Evolutionary conservation across 2,797 vertebrate genomes (phyloP).

Genomic region (Gila robusta): DNA sequence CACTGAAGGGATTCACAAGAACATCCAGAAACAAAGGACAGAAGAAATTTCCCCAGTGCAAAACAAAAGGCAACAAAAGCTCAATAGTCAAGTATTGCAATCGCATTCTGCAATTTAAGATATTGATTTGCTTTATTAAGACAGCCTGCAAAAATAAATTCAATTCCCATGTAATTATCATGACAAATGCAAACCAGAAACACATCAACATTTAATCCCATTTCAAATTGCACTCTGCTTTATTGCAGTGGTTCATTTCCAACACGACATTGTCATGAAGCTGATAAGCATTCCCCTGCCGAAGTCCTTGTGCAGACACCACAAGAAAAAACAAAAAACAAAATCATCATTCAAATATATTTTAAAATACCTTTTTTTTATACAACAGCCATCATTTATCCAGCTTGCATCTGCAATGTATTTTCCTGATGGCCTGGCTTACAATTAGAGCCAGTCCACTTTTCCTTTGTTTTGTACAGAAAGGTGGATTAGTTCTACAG

Average conservation of each 20-base stretch:
- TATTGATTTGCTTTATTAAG: conserved; percentile 57
- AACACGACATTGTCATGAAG: conserved; percentile 11
- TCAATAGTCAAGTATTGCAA: conserved; percentile 57
- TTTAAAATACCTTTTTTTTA: conserved; percentile 26
- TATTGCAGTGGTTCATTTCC: conserved; percentile 11
- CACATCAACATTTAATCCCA: conserved; percentile 14
- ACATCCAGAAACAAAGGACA: conserved; percentile 44
- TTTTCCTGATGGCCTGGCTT: conserved; percentile 59
- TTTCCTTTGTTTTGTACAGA: conserved; percentile 69
- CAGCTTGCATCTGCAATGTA: conserved; percentile 43
- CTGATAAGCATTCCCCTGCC: background rate
- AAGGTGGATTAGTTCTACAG: conserved; percentile 66
- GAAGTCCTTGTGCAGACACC: background rate
- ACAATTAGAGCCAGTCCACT: conserved; percentile 63
- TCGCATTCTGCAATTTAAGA: conserved; percentile 38
- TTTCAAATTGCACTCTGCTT: conserved; percentile 31
- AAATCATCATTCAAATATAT: conserved; percentile 24
- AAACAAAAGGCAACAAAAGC: conserved; percentile 50
- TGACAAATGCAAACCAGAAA: conserved; percentile 32
- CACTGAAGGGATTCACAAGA: conserved; percentile 58
- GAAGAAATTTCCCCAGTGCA: conserved; percentile 56
- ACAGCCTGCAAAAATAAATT: conserved; percentile 31
- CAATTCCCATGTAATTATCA: conserved; percentile 38
- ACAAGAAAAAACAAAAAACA: background rate
- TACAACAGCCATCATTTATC: conserved; percentile 12